A percentile compares a stretch with the other conserved stretches of the same genome.
Evolutionary conservation across 2,113 vertebrate genomes (phyloP).

Genomic region (Epinephelus fuscoguttatus): DNA sequence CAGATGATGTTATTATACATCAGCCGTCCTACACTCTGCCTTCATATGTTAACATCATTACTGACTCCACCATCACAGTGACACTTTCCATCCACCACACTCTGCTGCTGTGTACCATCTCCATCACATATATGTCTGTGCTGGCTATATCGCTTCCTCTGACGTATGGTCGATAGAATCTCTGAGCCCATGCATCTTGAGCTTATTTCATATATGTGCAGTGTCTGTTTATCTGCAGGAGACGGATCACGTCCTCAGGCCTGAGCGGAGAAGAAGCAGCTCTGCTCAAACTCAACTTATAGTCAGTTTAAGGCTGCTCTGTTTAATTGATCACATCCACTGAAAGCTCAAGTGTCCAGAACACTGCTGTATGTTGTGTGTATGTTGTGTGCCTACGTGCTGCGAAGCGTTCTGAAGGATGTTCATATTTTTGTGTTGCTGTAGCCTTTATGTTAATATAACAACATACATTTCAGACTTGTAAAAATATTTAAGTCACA

Average conservation of each 20-base stretch:
- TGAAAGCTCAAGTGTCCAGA: slow-evolving; percentile 31
- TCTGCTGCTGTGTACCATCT: slow-evolving; percentile 4
- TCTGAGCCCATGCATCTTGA: not conserved
- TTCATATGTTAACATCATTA: slow-evolving; percentile 42
- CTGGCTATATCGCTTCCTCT: not conserved
- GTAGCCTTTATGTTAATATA: not conserved
- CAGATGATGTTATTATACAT: slow-evolving; percentile 32
- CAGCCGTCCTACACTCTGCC: slow-evolving; percentile 3
- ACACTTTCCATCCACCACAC: slow-evolving; percentile 26
- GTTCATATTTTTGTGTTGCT: not conserved
- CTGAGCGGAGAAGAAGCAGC: slow-evolving; percentile 34
- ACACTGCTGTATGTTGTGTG: not conserved
- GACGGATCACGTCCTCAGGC: slow-evolving; percentile 51
- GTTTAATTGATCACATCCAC: slow-evolving; percentile 48
- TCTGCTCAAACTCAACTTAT: slow-evolving; percentile 64
- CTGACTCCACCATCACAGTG: slow-evolving; percentile 34
- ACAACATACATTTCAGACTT: not conserved
- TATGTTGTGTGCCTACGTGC: not conserved
- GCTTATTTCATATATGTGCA: not conserved
- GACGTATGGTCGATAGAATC: slow-evolving; percentile 25
- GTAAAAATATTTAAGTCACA: not conserved
- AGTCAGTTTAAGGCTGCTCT: slow-evolving; percentile 19
- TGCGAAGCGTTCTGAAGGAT: not conserved
- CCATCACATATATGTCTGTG: slow-evolving; percentile 18
- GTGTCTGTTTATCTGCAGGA: slow-evolving; percentile 50